These are phyloP conservation scores for Esox niger DNA, from an alignment of 2,113 vertebrate genomes.

Conservation along the genomic window DNA sequence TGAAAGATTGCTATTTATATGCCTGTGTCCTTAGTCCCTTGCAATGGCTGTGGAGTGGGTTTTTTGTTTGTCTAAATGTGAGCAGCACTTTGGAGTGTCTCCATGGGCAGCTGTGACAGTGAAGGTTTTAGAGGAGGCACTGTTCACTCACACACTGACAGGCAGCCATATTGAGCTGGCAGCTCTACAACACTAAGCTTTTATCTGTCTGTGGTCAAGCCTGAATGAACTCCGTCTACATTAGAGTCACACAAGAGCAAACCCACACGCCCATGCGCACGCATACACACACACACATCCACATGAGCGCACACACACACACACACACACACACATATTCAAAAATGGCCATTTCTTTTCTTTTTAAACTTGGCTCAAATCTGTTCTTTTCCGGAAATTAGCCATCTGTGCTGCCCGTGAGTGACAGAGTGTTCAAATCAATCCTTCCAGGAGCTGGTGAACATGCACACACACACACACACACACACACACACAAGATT, in stretches of 20 bases:
- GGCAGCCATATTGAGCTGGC: conserved; percentile 72
- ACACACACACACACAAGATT: conserved; percentile 25
- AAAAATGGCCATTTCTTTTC: conserved; percentile 71
- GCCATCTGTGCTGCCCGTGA: conserved; percentile 76
- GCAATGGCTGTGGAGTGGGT: conserved; percentile 43
- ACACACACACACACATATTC: conserved; percentile 54
- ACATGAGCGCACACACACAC: conserved; percentile 16
- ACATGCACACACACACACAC: conserved; percentile 65
- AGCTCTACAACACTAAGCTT: conserved; percentile 76
- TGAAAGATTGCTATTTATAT: conserved; percentile 50
- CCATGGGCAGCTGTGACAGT: conserved; percentile 65
- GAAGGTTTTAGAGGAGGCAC: conserved; percentile 48
- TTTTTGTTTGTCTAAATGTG: conserved; percentile 70
- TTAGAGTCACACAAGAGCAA: conserved; percentile 52
- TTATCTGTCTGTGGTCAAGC: conserved; percentile 77
- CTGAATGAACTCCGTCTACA: conserved; percentile 71
- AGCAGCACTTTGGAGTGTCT: conserved; percentile 65
- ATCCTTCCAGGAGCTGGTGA: conserved; percentile 76
- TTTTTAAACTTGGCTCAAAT: conserved; percentile 75
- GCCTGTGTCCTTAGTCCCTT: conserved; percentile 57
- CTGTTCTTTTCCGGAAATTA: conserved; percentile 76
- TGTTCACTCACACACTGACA: conserved; percentile 47
- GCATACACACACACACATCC: conserved; percentile 16
- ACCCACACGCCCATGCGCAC: conserved; percentile 46
- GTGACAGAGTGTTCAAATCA: conserved; percentile 78